Percentiles rank a stretch among this genome's conserved stretches.
Conservation (phyloP, 23 tunicate genomes). For the Trididemnum clinides region DNA sequence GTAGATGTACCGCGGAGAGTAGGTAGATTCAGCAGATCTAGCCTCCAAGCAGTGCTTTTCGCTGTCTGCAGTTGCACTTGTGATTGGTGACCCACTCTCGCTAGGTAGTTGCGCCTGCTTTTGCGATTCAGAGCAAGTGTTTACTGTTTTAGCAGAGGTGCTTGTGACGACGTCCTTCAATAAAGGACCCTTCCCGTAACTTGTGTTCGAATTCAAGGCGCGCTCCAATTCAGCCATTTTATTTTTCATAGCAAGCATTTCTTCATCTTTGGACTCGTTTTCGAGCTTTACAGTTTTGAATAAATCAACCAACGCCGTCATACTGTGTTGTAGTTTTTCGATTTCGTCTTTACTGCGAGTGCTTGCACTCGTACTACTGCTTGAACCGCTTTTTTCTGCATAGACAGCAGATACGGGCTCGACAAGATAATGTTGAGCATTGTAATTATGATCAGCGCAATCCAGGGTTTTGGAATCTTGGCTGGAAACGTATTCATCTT, state of each 20-base stretch:
- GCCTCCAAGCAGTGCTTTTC: neutral
- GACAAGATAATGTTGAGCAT: neutral
- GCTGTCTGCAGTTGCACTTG: neutral
- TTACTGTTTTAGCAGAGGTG: neutral
- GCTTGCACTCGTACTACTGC: neutral
- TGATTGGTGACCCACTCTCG: neutral
- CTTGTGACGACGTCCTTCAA: constrained; percentile 28
- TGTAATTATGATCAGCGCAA: neutral
- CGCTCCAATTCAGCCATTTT: constrained; percentile 78
- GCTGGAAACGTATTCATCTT: neutral
- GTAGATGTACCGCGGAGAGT: constrained; percentile 67
- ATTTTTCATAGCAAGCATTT: constrained; percentile 53
- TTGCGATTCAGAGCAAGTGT: neutral
- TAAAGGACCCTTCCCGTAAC: constrained; percentile 49
- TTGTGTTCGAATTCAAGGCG: constrained; percentile 41
- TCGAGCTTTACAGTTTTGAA: constrained; percentile 57
- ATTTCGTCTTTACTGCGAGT: neutral
- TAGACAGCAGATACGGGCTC: neutral
- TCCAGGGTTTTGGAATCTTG: neutral
- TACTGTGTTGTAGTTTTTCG: constrained; percentile 46
- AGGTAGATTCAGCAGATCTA: neutral
- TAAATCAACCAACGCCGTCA: constrained; percentile 53
- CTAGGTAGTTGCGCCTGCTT: neutral
- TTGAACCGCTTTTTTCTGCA: neutral
- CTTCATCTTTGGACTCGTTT: constrained; percentile 53